Evolutionary conservation across 1,140 invertebrate species (phyloP).

Genomic region (Himalopsyche phryganea): DNA sequence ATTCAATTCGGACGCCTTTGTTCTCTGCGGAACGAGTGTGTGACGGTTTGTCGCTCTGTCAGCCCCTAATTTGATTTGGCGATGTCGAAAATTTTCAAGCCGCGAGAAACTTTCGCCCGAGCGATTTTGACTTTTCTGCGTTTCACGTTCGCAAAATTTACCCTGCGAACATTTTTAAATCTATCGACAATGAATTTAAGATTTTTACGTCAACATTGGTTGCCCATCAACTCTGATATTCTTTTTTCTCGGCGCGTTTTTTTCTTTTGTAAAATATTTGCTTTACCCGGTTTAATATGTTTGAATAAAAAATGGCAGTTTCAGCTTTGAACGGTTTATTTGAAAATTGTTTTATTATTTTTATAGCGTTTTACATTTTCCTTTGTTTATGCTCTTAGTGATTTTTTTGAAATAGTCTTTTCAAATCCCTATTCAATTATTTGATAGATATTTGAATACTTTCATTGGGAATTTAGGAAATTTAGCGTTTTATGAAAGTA

Average conservation of each 20-base stretch:
- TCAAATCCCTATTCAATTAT: no score
- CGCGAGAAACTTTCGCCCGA: constrained; percentile 19
- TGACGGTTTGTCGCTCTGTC: constrained; percentile 28
- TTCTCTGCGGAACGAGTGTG: constrained; percentile 21
- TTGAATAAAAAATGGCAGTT: constrained; percentile 1
- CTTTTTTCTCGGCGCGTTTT: not conserved
- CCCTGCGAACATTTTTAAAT: not conserved
- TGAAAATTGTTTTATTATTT: not conserved
- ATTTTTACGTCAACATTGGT: no score
- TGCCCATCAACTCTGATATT: not conserved
- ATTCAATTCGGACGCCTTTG: constrained; percentile 24
- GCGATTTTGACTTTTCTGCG: constrained; percentile 3
- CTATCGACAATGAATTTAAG: no score
- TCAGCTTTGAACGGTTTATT: constrained; percentile 5
- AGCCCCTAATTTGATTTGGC: constrained; percentile 26
- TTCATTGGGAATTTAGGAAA: no score
- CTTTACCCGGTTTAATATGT: no score
- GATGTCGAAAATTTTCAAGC: constrained; percentile 10
- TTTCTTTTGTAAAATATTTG: not conserved
- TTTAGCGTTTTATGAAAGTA: no score
- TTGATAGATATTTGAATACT: no score
- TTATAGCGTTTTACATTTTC: not conserved
- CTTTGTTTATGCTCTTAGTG: not conserved
- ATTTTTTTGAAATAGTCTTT: no score
- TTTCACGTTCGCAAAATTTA: constrained; percentile 4